Evolutionary conservation across 2,888 invertebrate species (phyloP).

Genomic region (Lottia gigantea): DNA sequence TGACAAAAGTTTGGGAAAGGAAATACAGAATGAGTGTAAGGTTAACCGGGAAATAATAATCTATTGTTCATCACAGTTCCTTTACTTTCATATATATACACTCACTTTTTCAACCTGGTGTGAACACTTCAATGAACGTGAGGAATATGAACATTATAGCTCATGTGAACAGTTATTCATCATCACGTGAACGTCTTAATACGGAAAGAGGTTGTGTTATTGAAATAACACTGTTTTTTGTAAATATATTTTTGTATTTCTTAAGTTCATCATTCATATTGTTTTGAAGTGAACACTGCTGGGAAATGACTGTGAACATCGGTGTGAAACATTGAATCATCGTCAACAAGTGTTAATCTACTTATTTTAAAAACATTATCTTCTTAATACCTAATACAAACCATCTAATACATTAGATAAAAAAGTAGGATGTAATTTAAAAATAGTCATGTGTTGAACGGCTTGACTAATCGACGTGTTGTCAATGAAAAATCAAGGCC

Average conservation of each 20-base stretch:
- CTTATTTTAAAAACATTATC: no score
- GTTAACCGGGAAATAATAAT: constrained; percentile 4
- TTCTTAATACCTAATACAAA: no score
- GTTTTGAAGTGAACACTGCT: background rate
- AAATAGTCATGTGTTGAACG: no score
- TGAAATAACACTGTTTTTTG: constrained; percentile 4
- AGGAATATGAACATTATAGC: background rate
- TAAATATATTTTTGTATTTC: background rate
- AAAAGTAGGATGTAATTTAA: no score
- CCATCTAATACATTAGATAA: no score
- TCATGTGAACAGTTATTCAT: constrained; percentile 7
- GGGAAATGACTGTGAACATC: background rate
- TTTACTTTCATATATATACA: background rate
- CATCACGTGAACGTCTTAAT: background rate
- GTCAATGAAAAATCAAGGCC: no score
- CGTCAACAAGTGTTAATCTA: no score
- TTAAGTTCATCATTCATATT: constrained; percentile 4
- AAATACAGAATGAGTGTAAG: constrained; percentile 3
- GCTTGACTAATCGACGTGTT: no score
- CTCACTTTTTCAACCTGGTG: background rate
- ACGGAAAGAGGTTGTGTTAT: background rate
- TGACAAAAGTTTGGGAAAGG: constrained; percentile 2
- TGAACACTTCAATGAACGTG: background rate
- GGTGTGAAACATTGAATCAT: no score
- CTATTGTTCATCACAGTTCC: background rate